A percentile compares a stretch with the other conserved stretches of the same genome.
Conservation (phyloP, 2,888 invertebrate genomes). For the Cepaea hortensis region DNA sequence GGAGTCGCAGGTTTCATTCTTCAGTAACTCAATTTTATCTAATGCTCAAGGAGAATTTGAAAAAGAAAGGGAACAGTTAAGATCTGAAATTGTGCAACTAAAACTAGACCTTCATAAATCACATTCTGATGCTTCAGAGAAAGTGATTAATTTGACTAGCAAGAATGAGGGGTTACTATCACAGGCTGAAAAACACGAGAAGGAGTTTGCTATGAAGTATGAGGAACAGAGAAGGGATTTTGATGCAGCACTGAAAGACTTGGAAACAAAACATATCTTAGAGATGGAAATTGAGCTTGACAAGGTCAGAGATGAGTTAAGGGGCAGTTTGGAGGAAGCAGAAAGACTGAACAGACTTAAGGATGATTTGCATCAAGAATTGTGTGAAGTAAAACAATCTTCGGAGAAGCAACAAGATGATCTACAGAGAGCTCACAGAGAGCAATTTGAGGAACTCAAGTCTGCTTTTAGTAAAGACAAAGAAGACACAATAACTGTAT, state of each 20-base stretch:
- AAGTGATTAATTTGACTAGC: conserved; percentile 28
- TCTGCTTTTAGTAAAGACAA: conserved; percentile 59
- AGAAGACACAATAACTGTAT: conserved; percentile 64
- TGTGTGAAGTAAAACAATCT: conserved; percentile 48
- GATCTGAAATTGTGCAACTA: conserved; percentile 51
- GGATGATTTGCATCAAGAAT: conserved; percentile 26
- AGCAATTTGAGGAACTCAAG: conserved; percentile 58
- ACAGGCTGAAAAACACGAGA: conserved; percentile 27
- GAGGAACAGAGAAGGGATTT: conserved; percentile 37
- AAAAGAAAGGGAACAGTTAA: conserved; percentile 62
- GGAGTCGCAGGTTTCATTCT: conserved; percentile 35
- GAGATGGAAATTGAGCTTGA: conserved; percentile 49
- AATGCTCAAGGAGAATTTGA: conserved; percentile 5
- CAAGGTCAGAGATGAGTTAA: conserved; percentile 32
- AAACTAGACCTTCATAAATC: conserved; percentile 16
- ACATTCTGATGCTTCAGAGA: conserved; percentile 46
- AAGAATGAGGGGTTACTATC: conserved; percentile 35
- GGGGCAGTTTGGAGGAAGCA: conserved; percentile 24
- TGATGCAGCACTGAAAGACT: conserved; percentile 47
- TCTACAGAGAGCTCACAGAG: conserved; percentile 50
- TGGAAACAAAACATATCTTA: conserved; percentile 39
- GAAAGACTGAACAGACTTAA: conserved; percentile 30
- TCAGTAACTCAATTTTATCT: conserved; percentile 22
- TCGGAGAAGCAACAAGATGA: conserved; percentile 50
- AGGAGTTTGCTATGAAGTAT: conserved; percentile 4